phyloP scores from a whole-genome alignment of 37 sponge, comb jelly and placozoan species.

The Cliona cf. orientalis region DNA sequence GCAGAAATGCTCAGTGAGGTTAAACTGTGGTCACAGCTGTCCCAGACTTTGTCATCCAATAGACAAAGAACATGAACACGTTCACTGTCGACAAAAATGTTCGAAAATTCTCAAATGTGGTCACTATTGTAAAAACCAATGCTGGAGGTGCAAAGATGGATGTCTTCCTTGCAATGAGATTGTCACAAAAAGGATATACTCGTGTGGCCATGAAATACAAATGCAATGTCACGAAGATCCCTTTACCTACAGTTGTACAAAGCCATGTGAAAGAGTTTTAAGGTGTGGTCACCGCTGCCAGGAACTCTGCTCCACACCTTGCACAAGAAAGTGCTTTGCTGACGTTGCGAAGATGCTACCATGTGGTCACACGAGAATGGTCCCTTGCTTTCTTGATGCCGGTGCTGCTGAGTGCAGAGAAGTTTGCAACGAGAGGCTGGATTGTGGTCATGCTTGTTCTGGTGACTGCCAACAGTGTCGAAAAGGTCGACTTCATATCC shows the following conservation, averaged over 20 bases:
- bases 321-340: constrained; percentile 3
- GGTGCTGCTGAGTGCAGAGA: neutral
- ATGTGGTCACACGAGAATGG: constrained; percentile 32
- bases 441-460: constrained; percentile 75
- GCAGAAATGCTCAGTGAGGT: constrained; percentile 40
- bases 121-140: constrained; percentile 55
- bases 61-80: constrained; percentile 71
- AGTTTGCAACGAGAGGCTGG: constrained; percentile 3
- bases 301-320: constrained; percentile 23
- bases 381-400: constrained; percentile 35
- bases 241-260: constrained; percentile 10
- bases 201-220: constrained; percentile 47
- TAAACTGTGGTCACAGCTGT: constrained; percentile 83
- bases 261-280: constrained; percentile 32
- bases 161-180: constrained; percentile 39
- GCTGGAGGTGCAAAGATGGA: constrained; percentile 42
- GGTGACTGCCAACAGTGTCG: constrained; percentile 78
- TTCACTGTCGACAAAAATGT: constrained; percentile 63
- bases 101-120: constrained; percentile 5
- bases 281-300: constrained; percentile 35
- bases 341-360: constrained; percentile 41
- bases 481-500: constrained; percentile 76
- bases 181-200: constrained; percentile 38
- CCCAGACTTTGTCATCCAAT: constrained; percentile 51
- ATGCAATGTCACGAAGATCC: constrained; percentile 57